Percentiles rank a stretch among this genome's conserved stretches.
Evolutionary conservation across 2,888 invertebrate genomes (phyloP).

Genomic region (Hydrotaea diabolus): DNA sequence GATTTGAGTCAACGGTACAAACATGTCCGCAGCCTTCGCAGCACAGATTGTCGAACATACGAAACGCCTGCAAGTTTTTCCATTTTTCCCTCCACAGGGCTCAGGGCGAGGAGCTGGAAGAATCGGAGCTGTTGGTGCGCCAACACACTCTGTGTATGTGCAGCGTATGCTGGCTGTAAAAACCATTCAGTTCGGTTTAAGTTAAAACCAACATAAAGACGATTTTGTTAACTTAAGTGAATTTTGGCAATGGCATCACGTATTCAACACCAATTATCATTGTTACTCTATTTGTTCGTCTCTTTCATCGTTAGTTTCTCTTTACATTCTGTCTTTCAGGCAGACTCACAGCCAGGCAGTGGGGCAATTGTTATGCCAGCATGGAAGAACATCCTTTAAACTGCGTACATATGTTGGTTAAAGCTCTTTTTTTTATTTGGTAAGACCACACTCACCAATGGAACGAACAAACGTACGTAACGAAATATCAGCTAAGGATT

Average conservation of each 20-base stretch:
- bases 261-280: constrained; percentile 49
- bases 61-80: neutral
- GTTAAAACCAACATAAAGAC: constrained; percentile 22
- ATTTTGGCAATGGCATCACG: constrained; percentile 48
- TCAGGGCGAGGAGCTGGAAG: neutral
- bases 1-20: too few relatives aligned
- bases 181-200: constrained; percentile 15
- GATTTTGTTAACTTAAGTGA: constrained; percentile 32
- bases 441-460: neutral
- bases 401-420: neutral
- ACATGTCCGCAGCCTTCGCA: too few relatives aligned
- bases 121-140: neutral
- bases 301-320: neutral
- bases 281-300: constrained; percentile 6
- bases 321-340: neutral
- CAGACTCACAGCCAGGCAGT: neutral
- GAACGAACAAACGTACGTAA: neutral
- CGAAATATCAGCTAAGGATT: neutral
- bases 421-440: neutral
- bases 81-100: neutral
- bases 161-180: neutral
- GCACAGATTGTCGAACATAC: too few relatives aligned
- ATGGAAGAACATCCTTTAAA: neutral
- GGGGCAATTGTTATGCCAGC: neutral
- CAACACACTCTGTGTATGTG: neutral